These are phyloP conservation scores for Meteorus sp. DNA, from an alignment of 1,140 invertebrate genomes.

Conservation along the genomic window DNA sequence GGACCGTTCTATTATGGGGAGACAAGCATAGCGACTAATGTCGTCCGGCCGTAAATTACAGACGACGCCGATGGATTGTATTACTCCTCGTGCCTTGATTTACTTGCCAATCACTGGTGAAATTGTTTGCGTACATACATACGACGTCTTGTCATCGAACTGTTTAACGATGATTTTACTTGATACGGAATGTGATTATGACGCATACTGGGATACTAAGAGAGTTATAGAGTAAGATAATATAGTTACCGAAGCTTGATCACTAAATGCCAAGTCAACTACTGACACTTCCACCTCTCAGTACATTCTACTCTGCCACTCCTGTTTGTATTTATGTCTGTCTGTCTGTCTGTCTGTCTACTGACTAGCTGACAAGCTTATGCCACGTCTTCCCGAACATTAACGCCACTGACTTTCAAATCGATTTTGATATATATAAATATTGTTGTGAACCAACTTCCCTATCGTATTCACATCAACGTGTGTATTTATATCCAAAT, in stretches of 20 bases:
- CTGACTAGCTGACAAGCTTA: slow-evolving; percentile 26
- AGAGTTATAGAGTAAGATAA: not conserved
- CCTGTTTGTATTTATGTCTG: slow-evolving; percentile 22
- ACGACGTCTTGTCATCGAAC: too few relatives aligned
- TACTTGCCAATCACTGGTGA: slow-evolving; percentile 16
- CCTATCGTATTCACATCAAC: too few relatives aligned
- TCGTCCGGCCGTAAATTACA: slow-evolving; percentile 51
- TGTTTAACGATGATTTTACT: slow-evolving; percentile 2
- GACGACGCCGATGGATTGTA: slow-evolving; percentile 44
- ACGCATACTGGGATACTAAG: not conserved
- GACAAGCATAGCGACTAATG: slow-evolving; percentile 52
- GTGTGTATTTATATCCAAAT: not conserved
- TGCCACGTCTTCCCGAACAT: slow-evolving; percentile 19
- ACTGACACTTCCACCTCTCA: slow-evolving; percentile 11
- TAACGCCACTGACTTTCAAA: slow-evolving; percentile 30
- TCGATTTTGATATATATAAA: not conserved
- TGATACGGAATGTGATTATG: not conserved
- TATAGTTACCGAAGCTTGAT: not conserved
- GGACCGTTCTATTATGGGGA: slow-evolving; percentile 43
- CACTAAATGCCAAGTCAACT: not conserved
- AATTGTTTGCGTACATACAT: slow-evolving; percentile 7
- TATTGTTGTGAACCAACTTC: too few relatives aligned
- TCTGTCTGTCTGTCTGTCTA: slow-evolving; percentile 24
- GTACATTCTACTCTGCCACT: slow-evolving; percentile 34
- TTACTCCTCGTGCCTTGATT: slow-evolving; percentile 21